These are phyloP conservation scores for Harpagifer antarcticus DNA, from an alignment of 2,797 vertebrate genomes.

Conservation along the genomic window DNA sequence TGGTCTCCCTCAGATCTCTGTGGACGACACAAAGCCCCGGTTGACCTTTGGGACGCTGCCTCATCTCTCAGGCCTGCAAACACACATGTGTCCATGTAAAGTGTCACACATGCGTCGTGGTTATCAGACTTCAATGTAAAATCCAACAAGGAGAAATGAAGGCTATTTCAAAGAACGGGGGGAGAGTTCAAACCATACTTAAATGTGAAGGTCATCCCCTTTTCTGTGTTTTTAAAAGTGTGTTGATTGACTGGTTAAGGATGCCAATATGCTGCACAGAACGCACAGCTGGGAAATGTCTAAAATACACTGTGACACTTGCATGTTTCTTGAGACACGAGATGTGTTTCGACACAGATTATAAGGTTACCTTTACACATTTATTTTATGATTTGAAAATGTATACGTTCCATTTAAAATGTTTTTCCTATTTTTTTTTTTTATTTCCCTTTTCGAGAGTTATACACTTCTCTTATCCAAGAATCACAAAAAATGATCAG, in stretches of 20 bases:
- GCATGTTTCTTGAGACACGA: background rate
- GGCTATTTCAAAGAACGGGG: background rate
- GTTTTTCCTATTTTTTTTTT: background rate
- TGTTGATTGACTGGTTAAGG: conserved; percentile 31
- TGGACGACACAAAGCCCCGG: conserved; percentile 32
- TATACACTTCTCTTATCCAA: background rate
- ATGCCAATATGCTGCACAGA: background rate
- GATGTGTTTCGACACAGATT: background rate
- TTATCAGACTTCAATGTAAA: conserved; percentile 8
- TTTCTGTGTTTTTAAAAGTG: background rate
- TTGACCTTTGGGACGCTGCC: conserved; percentile 51
- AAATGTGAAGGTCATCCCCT: background rate
- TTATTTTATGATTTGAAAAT: background rate
- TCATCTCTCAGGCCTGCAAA: conserved; percentile 38
- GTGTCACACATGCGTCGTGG: conserved; percentile 9
- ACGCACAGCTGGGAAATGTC: background rate
- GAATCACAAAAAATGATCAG: background rate
- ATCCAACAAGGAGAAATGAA: background rate
- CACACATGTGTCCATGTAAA: conserved; percentile 12
- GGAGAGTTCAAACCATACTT: background rate
- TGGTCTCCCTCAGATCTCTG: conserved; percentile 56
- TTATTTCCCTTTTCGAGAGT: background rate
- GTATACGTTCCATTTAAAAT: background rate
- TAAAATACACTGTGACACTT: background rate
- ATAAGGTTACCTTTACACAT: background rate